Evolutionary conservation across 2,888 invertebrate genomes (phyloP), one percentile per base, ranked within the genome.

Genomic region (Trichogramma dendrolimi): DNA sequence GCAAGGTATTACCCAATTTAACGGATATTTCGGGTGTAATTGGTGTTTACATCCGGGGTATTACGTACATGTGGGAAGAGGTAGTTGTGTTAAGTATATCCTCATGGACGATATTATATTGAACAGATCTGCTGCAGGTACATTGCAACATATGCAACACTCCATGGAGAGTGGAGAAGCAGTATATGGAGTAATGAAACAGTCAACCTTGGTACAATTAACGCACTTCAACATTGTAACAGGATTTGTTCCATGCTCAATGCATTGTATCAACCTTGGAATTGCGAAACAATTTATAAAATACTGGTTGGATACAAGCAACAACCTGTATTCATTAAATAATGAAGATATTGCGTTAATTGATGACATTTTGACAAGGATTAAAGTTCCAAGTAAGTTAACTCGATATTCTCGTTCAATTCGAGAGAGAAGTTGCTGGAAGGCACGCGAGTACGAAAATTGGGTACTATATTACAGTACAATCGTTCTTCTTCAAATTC

Each of bases 381-480:
- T 62, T 39, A 56, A 58, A 50, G 60, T 62, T 40, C 56, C 62
- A n/a, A 48, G 43, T 10, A 55, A 64, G 51, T 27, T 64, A 44
- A 46, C 55, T 6, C 48, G 66, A 49, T 53, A 58, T 4, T 48
- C 61, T 6, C 54, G 68, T 43, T 6, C 56, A 27, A 52, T 67
- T 11, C 42, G 50, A 39, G 58, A 66, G 6, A 43, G 58, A 8
- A 52, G 40, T 38, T 54, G 50, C 58, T 61, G 62, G 58, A 64
- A 68, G 66, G 56, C 67, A 46, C 51, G 59, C 47, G 66, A 66
- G 56, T 68, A 62, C 60, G 56, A 60, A 42, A 58, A 58, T 50
- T 69, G 65, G 66, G 47, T 68, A 5, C 41, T 69, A 5, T 67
- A 61, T 49, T 69, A 69, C 39, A 68, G 69, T 49, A 42, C 60